Evolutionary conservation across 2,797 vertebrate species (phyloP).

Genomic region (Cossypha heuglini): DNA sequence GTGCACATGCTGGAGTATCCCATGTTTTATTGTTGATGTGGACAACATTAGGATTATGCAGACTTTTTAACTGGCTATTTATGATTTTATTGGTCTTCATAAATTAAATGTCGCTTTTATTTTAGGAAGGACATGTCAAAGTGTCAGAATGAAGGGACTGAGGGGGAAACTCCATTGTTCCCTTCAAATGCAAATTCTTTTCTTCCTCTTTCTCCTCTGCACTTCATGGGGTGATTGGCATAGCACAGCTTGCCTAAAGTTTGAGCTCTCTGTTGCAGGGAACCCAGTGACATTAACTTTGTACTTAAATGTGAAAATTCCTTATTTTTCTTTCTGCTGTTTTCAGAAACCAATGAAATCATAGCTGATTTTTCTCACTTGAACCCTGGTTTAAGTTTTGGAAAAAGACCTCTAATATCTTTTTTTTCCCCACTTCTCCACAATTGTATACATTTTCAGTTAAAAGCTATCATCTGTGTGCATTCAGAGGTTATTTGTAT

Average conservation of each 20-base stretch:
- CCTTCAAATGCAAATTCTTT: constrained; percentile 49
- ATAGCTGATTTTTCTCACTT: neutral
- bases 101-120: neutral
- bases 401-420: neutral
- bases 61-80: neutral
- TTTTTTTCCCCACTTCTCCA: neutral
- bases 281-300: neutral
- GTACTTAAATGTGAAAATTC: neutral
- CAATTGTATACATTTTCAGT: neutral
- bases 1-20: neutral
- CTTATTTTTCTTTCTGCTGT: neutral
- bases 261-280: neutral
- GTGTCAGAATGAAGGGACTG: neutral
- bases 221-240: neutral
- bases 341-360: neutral
- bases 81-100: constrained; percentile 9
- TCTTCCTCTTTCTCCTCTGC: neutral
- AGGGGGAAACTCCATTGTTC: neutral
- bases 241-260: neutral
- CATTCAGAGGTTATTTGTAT: neutral
- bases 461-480: neutral
- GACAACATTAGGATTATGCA: neutral
- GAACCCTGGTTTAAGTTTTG: neutral
- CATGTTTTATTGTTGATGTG: neutral
- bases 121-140: neutral